Conservation (phyloP, 2,113 vertebrate genomes). For the Patagioenas fasciata region DNA sequence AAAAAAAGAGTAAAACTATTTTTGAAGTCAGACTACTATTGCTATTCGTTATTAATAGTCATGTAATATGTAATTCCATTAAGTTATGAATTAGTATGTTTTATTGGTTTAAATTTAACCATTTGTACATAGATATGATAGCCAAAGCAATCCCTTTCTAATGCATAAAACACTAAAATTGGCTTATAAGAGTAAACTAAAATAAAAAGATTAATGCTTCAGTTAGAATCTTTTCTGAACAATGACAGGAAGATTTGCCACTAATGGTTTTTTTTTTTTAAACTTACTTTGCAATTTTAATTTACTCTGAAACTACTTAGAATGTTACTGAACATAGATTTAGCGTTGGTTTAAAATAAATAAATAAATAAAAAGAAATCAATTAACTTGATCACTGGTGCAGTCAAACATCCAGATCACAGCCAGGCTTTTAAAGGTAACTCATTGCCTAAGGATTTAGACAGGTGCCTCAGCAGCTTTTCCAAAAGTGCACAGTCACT, state of each 20-base stretch:
- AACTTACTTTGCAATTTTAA: neutral
- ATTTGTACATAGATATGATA: neutral
- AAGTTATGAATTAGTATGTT: neutral
- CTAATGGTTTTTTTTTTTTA: neutral
- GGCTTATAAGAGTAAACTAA: neutral
- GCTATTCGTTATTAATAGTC: neutral
- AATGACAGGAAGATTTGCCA: neutral
- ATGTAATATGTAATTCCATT: neutral
- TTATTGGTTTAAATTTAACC: neutral
- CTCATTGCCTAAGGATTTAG: neutral
- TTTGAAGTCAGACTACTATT: neutral
- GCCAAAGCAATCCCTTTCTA: neutral
- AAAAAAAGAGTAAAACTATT: neutral
- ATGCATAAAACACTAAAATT: neutral
- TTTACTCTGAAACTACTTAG: neutral
- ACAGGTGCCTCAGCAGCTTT: neutral
- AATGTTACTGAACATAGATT: neutral
- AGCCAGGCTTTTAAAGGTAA: neutral
- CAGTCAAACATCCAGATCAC: neutral
- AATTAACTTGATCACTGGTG: neutral
- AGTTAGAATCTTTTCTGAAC: neutral
- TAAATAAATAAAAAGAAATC: neutral
- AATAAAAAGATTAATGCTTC: neutral
- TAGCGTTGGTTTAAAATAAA: neutral
- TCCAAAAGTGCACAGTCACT: neutral